Conservation (phyloP, 2,888 invertebrate species). For the Arctia plantaginis region DNA sequence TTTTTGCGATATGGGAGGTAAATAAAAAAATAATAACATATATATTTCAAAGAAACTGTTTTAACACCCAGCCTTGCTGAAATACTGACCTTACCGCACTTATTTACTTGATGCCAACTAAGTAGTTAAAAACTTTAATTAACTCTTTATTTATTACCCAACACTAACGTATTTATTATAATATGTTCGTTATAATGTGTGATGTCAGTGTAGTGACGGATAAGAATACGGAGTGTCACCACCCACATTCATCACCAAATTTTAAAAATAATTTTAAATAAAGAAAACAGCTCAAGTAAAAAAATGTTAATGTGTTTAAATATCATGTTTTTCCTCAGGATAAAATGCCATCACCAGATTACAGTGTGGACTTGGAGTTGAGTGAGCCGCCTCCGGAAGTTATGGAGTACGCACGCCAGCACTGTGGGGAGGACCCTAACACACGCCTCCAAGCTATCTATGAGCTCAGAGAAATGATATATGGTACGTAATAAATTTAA, state of each 20-base stretch:
- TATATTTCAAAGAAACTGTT: background rate
- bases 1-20: background rate
- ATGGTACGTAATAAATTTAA: constrained; percentile 81
- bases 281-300: no score
- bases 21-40: background rate
- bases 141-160: background rate
- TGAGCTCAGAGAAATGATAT: constrained; percentile 91
- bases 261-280: no score
- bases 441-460: constrained; percentile 89
- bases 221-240: no score
- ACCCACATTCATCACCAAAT: no score
- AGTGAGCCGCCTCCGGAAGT: constrained; percentile 89
- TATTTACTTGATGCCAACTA: background rate
- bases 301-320: background rate
- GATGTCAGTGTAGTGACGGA: background rate
- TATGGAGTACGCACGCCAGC: constrained; percentile 88
- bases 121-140: background rate
- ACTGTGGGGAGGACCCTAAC: constrained; percentile 90
- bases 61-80: background rate
- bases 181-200: background rate
- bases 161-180: background rate
- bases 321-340: constrained; percentile 47
- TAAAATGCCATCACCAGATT: constrained; percentile 84
- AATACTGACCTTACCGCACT: background rate
- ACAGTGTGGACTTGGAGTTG: constrained; percentile 88